These are phyloP conservation scores for Aphelocoma californica DNA, from an alignment of 2,797 vertebrate genomes.

Conservation along the genomic window DNA sequence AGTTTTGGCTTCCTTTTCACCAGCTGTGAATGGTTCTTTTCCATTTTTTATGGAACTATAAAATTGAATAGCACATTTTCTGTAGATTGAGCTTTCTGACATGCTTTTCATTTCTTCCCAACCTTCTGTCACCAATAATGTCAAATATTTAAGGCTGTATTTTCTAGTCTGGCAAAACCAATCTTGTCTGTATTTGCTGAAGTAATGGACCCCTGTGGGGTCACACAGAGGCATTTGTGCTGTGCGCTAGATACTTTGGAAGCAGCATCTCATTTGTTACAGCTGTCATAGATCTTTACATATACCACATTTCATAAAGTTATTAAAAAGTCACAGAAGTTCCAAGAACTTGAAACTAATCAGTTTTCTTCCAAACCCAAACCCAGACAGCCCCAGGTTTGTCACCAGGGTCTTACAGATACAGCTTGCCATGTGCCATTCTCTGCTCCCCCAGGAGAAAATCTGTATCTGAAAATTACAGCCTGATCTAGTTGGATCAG, in stretches of 20 bases:
- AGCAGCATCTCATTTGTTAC: background rate
- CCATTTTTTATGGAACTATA: constrained; percentile 11
- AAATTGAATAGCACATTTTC: background rate
- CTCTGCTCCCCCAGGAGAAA: background rate
- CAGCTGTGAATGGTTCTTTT: background rate
- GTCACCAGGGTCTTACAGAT: background rate
- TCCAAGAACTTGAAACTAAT: background rate
- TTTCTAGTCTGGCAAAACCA: background rate
- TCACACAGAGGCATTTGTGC: background rate
- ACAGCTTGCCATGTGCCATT: background rate
- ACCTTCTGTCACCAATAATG: background rate
- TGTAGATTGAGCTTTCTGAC: background rate
- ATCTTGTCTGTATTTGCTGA: background rate
- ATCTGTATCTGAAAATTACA: background rate
- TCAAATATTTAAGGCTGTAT: background rate
- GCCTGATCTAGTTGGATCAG: background rate
- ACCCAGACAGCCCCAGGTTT: background rate
- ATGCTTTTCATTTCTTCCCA: background rate
- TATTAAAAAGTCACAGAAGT: background rate
- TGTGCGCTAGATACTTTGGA: background rate
- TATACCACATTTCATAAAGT: background rate
- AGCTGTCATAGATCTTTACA: background rate
- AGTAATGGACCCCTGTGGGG: background rate
- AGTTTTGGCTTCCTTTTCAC: background rate
- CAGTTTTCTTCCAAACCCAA: background rate